A percentile compares a stretch with the other conserved stretches of the same genome.
phyloP scores from a whole-genome alignment of 1,140 invertebrate species.

The Scaptomyza pallida region DNA sequence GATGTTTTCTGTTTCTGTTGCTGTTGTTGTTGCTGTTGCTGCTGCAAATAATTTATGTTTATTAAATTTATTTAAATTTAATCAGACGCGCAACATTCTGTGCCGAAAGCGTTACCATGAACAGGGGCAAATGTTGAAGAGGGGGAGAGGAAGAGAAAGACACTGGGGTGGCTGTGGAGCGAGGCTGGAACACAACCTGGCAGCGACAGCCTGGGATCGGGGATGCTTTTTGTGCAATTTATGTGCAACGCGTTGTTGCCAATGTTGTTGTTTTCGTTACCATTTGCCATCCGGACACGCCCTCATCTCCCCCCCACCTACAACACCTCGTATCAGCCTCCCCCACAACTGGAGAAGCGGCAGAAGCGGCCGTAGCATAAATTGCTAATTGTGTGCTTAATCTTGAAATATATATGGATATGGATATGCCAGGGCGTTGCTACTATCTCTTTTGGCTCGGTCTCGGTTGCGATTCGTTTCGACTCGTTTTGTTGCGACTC shows the following conservation, averaged over 20 bases:
- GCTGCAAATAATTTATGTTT: slow-evolving; percentile 83
- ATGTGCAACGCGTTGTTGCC: slow-evolving; percentile 76
- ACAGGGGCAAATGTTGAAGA: slow-evolving; percentile 9
- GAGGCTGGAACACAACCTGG: slow-evolving; percentile 35
- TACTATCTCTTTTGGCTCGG: slow-evolving; percentile 30
- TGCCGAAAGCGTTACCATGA: slow-evolving; percentile 1
- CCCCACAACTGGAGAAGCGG: slow-evolving; percentile 4
- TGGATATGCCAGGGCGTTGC: slow-evolving; percentile 65
- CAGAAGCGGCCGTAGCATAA: slow-evolving; percentile 39
- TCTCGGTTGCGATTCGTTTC: too few species aligned
- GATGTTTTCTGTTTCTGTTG: slow-evolving; percentile 23
- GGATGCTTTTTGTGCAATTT: slow-evolving; percentile 75
- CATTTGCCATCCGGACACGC: slow-evolving; percentile 55
- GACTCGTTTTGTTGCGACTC: not conserved
- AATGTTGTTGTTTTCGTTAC: slow-evolving; percentile 56
- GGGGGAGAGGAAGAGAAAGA: not conserved
- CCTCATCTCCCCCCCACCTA: slow-evolving; percentile 15
- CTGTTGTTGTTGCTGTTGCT: slow-evolving; percentile 48
- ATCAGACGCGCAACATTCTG: slow-evolving; percentile 63
- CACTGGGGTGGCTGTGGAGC: slow-evolving; percentile 23
- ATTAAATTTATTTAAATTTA: slow-evolving; percentile 84
- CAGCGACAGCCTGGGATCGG: slow-evolving; percentile 29
- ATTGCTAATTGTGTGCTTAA: slow-evolving; percentile 82
- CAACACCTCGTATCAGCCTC: not conserved
- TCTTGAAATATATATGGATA: slow-evolving; percentile 71